Base-by-base conservation (phyloP, 1,140 invertebrate genomes). In the Pollicipes pollicipes region DNA sequence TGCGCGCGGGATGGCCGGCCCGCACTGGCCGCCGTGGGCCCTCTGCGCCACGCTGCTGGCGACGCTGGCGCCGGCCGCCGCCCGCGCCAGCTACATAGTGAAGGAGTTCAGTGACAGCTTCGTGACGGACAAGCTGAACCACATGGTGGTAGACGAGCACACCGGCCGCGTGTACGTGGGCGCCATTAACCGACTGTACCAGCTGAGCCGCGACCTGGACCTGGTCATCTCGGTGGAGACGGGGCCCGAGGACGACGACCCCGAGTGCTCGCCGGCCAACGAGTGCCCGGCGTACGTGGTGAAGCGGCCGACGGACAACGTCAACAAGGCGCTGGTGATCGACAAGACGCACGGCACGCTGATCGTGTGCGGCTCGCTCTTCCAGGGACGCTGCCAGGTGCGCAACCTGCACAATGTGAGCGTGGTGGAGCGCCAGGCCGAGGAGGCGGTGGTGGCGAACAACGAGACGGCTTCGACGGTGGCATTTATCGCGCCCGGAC, bases 261-360 rank as follows among this genome's bases (percentile, higher is more conserved):
- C 88, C 16, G 86, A 91, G 70, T 98, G 95, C 80, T 91, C 92
- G 66, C 90, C 91, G 74, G 82, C 87, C 64, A 68, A 73, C 27
- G 45, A 58, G 45, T 84, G 83, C 74, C 73, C 72, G 63, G 70
- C 69, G 35, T 71, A 74, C 35, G 70, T 69, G 29, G 72, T 73
- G 45, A 70, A 70, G 31, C 93, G 90, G 78, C 88, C 88, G 6
- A 93, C 90, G 17, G 88, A 97, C 81, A 97, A 95, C 81, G 87
- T 91, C 73, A 98, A 97, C 82, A 98, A 98, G 81, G 94, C 92
- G 58, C 82, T 99, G 73, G 88, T 97, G 63, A 94, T 98, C 74
- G 93, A 98, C 82, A 92, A 95, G 77, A 88, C 87, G 13, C 89
- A 90, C 70, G 89, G 90, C 28, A 83, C 89, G 64, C 82, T 98